phyloP scores from a whole-genome alignment of 2,888 invertebrate species.

The Myathropa florea region DNA sequence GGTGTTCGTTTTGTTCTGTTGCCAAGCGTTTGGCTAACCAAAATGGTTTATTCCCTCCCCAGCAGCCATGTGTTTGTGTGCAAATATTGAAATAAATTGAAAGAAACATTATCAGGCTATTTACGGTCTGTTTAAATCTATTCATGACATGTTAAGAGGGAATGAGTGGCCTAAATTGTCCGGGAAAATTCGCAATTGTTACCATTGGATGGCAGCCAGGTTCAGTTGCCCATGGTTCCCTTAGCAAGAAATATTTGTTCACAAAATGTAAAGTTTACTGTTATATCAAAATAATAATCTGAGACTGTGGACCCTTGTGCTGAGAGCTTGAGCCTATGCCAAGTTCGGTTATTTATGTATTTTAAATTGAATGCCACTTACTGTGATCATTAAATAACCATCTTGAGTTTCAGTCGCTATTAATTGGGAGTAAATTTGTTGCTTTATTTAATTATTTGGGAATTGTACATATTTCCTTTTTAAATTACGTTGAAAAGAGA shows the following conservation, averaged over 20 bases:
- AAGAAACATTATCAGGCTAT: conserved; percentile 71
- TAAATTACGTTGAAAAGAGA: not conserved
- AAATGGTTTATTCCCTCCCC: conserved; percentile 63
- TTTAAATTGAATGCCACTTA: conserved; percentile 49
- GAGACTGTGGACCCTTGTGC: conserved; percentile 12
- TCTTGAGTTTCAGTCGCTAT: not conserved
- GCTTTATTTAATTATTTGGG: not conserved
- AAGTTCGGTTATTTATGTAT: conserved; percentile 55
- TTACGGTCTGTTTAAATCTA: conserved; percentile 71
- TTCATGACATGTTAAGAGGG: conserved; percentile 55
- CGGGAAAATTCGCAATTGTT: conserved; percentile 43
- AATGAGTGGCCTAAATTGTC: not conserved
- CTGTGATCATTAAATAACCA: not conserved
- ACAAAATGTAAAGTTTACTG: conserved; percentile 52
- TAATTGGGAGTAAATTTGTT: not conserved
- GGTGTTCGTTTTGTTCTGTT: conserved; percentile 52
- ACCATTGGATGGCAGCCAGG: conserved; percentile 61
- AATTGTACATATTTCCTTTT: not conserved
- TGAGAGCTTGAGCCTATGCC: conserved; percentile 39
- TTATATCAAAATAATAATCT: conserved; percentile 46
- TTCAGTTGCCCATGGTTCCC: conserved; percentile 27
- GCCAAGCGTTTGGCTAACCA: conserved; percentile 69
- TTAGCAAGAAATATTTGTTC: conserved; percentile 40
- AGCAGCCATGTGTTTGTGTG: conserved; percentile 50
- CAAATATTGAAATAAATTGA: conserved; percentile 71